These are phyloP conservation scores for Chironomus riparius DNA, from an alignment of 2,888 invertebrate species.

Conservation along the genomic window DNA sequence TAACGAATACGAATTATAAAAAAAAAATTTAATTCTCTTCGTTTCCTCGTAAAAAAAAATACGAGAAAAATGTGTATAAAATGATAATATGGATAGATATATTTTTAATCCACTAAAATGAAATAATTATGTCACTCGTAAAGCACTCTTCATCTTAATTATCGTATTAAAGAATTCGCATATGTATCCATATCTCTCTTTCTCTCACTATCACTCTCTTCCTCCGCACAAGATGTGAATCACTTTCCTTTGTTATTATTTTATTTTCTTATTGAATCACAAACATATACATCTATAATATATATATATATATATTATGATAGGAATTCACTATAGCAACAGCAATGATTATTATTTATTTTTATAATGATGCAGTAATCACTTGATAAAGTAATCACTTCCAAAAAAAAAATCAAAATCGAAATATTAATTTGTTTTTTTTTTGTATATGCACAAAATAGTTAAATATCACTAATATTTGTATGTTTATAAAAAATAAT, in stretches of 20 bases:
- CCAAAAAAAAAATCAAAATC: not conserved
- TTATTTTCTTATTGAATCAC: not conserved
- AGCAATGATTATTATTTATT: not conserved
- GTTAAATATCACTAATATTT: too few species aligned
- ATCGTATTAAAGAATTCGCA: not conserved
- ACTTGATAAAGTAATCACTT: not conserved
- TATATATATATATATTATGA: not conserved
- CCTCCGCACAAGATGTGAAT: not conserved
- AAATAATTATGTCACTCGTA: constrained; percentile 1
- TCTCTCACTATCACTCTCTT: not conserved
- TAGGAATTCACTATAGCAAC: not conserved
- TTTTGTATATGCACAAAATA: not conserved
- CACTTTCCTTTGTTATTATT: constrained; percentile 3
- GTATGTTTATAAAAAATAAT: too few species aligned
- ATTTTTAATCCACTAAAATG: not conserved
- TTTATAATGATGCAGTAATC: not conserved
- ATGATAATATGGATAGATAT: too few species aligned
- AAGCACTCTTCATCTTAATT: not conserved
- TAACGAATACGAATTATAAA: not conserved
- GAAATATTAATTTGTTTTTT: too few species aligned
- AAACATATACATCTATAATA: not conserved
- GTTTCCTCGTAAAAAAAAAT: too few species aligned
- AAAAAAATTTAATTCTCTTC: too few species aligned
- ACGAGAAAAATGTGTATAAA: too few species aligned
- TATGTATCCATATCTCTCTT: too few species aligned